Evolutionary conservation across 2,888 invertebrate genomes (phyloP), one percentile per base, ranked within the genome.

Genomic region (Carpatolechia fugitivella): DNA sequence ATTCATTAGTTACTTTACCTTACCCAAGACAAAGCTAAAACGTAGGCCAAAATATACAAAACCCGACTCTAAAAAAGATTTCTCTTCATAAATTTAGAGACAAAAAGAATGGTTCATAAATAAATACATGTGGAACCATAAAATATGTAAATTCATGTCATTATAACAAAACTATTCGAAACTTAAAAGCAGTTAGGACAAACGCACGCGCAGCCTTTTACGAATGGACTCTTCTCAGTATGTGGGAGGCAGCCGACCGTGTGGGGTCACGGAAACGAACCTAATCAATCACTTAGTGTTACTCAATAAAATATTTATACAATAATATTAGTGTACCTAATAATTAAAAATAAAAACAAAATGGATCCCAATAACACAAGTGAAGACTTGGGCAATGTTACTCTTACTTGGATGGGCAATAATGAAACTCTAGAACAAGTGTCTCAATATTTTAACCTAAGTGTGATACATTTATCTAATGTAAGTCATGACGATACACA

Each of bases 361-460:
- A 50, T 46, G 20, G 53, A 47, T 47, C 6, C 20, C 14, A 35
- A 24, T 47, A 24, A 44, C 20, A 18, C 20, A 13, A 49, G 30
- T 5, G 29, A 24, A 24, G 24, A 20, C 7, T 20, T 13, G 47
- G 50, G 44, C 38, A 35, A 44, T 52, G 29, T 44, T 20, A 44
- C 44, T 0, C 44, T 44, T 24, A 44, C 20, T 24, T 44, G 44
- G 44, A 6, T 44, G 31, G 49, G 63, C 48, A 51, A 62, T 1
- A 79, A 78, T 41, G 67, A 70, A 54, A 76, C 76, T 1, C 52
- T 77, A 40, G 65, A 69, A 44, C 63, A 76, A 70, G 74, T 81
- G 66, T 72, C 76, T 16, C 61, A 72, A 54, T 74, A 69, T 57
- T 73, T 79, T 56, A 70, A 79, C 62, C 64, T 78, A 52, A 76